phyloP scores from a whole-genome alignment of 1,140 invertebrate species.

The Eupristina koningsbergeri region DNA sequence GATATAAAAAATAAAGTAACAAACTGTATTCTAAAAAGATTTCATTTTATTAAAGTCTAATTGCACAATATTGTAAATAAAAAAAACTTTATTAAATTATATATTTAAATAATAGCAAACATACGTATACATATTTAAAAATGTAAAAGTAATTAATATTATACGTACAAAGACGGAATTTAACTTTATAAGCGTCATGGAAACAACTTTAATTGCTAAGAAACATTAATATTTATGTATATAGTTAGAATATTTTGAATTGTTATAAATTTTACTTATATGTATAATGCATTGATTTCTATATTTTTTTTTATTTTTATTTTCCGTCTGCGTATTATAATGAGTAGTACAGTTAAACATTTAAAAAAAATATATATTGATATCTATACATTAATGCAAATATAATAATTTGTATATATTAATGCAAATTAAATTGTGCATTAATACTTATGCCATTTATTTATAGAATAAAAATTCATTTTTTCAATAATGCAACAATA shows the following conservation, averaged over 20 bases:
- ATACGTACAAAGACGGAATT: constrained; percentile 1
- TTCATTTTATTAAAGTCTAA: constrained; percentile 40
- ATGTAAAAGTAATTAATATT: constrained; percentile 36
- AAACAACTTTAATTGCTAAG: constrained; percentile 28
- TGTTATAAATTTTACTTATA: too few species aligned
- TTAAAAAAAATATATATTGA: too few species aligned
- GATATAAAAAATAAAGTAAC: constrained; percentile 8
- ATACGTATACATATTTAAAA: constrained; percentile 5
- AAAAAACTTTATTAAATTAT: constrained; percentile 40
- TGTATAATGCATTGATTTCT: background rate
- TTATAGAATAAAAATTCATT: background rate
- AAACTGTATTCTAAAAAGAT: constrained; percentile 24
- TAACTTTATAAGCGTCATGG: constrained; percentile 25
- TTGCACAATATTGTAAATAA: constrained; percentile 37
- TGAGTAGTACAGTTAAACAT: too few species aligned
- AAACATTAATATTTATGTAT: too few species aligned
- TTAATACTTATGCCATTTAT: constrained; percentile 13
- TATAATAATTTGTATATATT: background rate
- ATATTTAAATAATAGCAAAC: constrained; percentile 27
- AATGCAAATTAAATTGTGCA: background rate
- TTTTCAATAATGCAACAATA: background rate
- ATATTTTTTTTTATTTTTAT: too few species aligned
- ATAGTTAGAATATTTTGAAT: too few species aligned
- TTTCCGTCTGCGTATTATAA: too few species aligned
- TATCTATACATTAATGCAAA: too few species aligned